Percentiles rank a stretch among this genome's conserved stretches.
Evolutionary conservation across 2,888 invertebrate species (phyloP).

Genomic region (Crioceris asparagi): DNA sequence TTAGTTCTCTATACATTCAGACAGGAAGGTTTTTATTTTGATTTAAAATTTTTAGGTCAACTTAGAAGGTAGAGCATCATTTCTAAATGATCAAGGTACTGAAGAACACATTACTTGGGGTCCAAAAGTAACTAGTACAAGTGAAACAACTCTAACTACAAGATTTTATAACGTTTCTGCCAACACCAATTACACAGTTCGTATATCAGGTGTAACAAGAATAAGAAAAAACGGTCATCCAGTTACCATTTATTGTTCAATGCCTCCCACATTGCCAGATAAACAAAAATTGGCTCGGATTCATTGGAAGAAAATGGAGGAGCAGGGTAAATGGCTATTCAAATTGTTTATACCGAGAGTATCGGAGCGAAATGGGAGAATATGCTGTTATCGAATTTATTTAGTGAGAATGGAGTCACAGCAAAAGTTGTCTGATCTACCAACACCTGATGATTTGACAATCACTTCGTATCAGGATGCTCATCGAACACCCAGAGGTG

Average conservation of each 20-base stretch:
- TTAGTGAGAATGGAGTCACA: constrained; percentile 59
- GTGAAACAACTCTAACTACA: constrained; percentile 40
- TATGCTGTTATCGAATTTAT: constrained; percentile 78
- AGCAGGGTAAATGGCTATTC: constrained; percentile 59
- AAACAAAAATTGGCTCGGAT: constrained; percentile 48
- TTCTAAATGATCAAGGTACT: constrained; percentile 42
- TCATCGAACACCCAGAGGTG: constrained; percentile 54
- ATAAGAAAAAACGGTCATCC: constrained; percentile 62
- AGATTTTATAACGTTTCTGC: constrained; percentile 62
- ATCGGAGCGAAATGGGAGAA: constrained; percentile 76
- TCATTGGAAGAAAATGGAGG: constrained; percentile 52
- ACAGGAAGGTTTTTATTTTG: not conserved
- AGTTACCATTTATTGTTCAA: constrained; percentile 52
- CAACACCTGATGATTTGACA: constrained; percentile 56
- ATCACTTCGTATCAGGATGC: constrained; percentile 64
- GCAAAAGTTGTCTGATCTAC: constrained; percentile 53
- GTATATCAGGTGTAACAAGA: constrained; percentile 66
- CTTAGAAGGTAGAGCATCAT: constrained; percentile 46
- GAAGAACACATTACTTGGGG: constrained; percentile 45
- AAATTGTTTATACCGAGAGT: constrained; percentile 65
- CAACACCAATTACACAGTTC: constrained; percentile 76
- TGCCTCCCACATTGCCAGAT: constrained; percentile 62
- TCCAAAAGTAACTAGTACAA: constrained; percentile 49
- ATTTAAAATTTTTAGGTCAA: constrained; percentile 30
- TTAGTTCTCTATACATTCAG: not conserved